Evolutionary conservation across 2,797 vertebrate genomes (phyloP).

Genomic region (Aldrovandia affinis): DNA sequence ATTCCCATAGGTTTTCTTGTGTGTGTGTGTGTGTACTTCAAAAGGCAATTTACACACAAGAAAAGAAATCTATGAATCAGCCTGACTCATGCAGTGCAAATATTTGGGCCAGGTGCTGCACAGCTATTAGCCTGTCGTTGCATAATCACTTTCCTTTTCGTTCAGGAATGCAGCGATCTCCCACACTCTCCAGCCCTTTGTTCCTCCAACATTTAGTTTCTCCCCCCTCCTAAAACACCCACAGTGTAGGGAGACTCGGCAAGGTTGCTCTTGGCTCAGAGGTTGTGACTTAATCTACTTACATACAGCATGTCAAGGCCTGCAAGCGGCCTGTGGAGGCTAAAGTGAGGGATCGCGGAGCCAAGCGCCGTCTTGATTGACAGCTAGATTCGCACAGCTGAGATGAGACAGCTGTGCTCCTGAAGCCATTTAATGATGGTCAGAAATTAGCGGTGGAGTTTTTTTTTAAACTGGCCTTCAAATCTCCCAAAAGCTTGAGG

Average conservation of each 20-base stretch:
- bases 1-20: not conserved
- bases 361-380: not conserved
- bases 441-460: not conserved
- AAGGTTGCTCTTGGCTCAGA: constrained; percentile 6
- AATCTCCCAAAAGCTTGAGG: not conserved
- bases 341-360: not conserved
- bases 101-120: constrained; percentile 28
- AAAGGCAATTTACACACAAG: constrained; percentile 8
- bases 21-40: not conserved
- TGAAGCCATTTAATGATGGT: not conserved
- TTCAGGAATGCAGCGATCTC: constrained; percentile 26
- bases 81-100: constrained; percentile 17
- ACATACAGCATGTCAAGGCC: not conserved
- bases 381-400: not conserved
- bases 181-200: not conserved
- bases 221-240: not conserved
- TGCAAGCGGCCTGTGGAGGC: not conserved
- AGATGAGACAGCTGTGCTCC: not conserved
- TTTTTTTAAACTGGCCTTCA: not conserved
- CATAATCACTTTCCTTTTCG: constrained; percentile 13
- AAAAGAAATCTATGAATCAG: constrained; percentile 7
- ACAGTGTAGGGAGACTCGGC: not conserved
- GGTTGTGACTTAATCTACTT: constrained; percentile 14
- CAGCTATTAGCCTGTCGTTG: constrained; percentile 12
- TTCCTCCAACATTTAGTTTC: not conserved